Evolutionary conservation across 2,797 vertebrate species (phyloP).

Genomic region (Eulemur coronatus): DNA sequence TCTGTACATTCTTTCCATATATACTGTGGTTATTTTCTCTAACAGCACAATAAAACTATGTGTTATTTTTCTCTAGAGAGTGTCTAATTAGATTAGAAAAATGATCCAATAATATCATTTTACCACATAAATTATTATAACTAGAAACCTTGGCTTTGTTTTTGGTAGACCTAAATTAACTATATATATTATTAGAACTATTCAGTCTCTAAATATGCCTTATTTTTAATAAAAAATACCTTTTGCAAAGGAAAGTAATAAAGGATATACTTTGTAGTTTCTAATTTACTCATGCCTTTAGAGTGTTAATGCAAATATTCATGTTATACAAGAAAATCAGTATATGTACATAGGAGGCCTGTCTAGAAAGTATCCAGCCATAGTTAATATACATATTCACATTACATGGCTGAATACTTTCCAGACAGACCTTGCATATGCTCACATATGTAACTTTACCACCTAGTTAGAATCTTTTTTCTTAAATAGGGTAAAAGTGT

Average conservation of each 20-base stretch:
- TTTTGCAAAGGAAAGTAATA: not conserved
- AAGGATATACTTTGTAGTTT: not conserved
- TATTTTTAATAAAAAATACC: not conserved
- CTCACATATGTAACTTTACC: not conserved
- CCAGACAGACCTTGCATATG: not conserved
- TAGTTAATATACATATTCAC: no score
- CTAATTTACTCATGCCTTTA: not conserved
- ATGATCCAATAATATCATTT: not conserved
- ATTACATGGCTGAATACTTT: no score
- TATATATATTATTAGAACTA: not conserved
- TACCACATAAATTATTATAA: not conserved
- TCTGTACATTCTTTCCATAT: not conserved
- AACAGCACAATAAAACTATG: not conserved
- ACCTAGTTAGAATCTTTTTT: not conserved
- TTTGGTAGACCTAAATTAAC: not conserved
- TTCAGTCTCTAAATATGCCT: not conserved
- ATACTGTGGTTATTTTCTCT: not conserved
- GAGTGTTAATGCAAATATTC: not conserved
- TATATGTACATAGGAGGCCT: no score
- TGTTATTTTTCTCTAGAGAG: not conserved
- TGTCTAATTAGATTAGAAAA: not conserved
- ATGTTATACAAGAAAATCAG: not conserved
- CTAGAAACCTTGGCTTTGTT: not conserved
- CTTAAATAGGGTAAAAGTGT: conserved; percentile 55
- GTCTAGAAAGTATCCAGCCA: no score